Percentiles rank a stretch among this genome's conserved stretches.
Conservation (phyloP, 1,140 invertebrate species). For the Eufriesea mexicana region DNA sequence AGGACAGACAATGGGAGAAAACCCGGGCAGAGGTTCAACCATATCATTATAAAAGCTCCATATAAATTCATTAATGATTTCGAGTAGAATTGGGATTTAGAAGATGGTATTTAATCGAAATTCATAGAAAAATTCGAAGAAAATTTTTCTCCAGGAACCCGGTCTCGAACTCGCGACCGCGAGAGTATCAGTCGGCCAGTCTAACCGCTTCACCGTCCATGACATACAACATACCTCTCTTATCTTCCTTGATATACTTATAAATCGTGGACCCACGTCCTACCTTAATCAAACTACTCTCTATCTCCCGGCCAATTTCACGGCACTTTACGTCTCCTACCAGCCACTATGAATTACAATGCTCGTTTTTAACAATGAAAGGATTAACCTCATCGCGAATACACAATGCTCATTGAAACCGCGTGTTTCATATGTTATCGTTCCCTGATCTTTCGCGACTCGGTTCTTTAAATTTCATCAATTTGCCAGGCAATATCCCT, state of each 20-base stretch:
- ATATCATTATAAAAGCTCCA: no score
- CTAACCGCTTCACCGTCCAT: neutral
- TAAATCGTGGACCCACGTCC: neutral
- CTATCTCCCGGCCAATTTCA: neutral
- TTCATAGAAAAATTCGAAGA: neutral
- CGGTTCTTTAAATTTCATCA: neutral
- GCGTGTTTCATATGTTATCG: neutral
- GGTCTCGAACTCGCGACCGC: neutral
- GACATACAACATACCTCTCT: neutral
- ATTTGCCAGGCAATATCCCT: neutral
- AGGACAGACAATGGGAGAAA: no score
- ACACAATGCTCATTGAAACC: conserved; percentile 15
- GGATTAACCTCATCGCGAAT: neutral
- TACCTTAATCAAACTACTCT: neutral
- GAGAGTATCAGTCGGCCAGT: no score
- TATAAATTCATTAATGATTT: no score
- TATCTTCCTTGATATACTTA: no score
- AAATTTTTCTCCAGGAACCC: no score
- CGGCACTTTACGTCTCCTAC: neutral
- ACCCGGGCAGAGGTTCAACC: no score
- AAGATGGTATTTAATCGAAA: neutral
- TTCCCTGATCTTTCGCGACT: neutral
- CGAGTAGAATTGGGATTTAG: neutral
- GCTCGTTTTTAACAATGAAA: conserved; percentile 7
- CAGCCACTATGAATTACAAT: conserved; percentile 4